phyloP scores from a whole-genome alignment of 2,888 invertebrate genomes.

The Smittia sp. region DNA sequence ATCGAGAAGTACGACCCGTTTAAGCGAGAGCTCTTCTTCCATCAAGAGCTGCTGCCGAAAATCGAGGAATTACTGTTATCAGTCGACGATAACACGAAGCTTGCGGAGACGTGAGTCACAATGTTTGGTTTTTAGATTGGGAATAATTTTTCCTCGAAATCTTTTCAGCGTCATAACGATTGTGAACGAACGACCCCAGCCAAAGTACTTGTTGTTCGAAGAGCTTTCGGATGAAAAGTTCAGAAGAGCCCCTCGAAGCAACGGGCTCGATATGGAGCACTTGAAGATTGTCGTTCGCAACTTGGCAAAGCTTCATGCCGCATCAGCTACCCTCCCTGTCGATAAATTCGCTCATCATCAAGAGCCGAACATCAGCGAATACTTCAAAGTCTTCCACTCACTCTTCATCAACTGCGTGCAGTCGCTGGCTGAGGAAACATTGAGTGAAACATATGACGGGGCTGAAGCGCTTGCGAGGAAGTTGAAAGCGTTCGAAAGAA shows the following conservation, averaged over 20 bases:
- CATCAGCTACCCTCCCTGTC: not conserved
- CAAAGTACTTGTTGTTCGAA: constrained; percentile 27
- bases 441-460: not conserved
- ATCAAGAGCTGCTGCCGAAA: constrained; percentile 16
- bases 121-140: not conserved
- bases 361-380: constrained; percentile 28
- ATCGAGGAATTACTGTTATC: constrained; percentile 13
- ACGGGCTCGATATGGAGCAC: not conserved
- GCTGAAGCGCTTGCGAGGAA: not conserved
- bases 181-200: constrained; percentile 23
- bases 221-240: constrained; percentile 3
- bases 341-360: constrained; percentile 13
- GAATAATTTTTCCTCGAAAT: not conserved
- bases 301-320: constrained; percentile 31
- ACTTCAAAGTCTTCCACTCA: constrained; percentile 18
- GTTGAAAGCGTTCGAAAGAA: constrained; percentile 7
- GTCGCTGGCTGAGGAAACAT: not conserved
- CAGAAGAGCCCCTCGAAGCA: not conserved
- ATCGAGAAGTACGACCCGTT: constrained; percentile 34
- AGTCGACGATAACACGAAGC: not conserved
- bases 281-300: constrained; percentile 11
- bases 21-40: constrained; percentile 28
- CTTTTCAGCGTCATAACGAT: not conserved
- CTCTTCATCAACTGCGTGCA: constrained; percentile 11
- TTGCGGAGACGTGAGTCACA: not conserved